Evolutionary conservation across 2,888 invertebrate genomes (phyloP).

Genomic region (Taenaris catops): DNA sequence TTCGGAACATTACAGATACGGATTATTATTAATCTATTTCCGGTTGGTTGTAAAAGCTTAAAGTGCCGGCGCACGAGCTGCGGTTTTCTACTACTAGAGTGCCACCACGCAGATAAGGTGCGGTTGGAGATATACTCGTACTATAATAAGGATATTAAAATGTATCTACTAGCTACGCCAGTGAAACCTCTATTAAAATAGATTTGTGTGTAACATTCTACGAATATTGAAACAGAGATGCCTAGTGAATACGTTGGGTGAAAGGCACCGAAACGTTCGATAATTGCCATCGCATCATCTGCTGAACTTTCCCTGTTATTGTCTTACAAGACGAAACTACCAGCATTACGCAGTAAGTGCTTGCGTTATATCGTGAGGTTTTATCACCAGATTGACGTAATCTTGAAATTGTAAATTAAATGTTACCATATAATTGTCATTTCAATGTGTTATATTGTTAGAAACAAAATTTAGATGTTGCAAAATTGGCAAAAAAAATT

Average conservation of each 20-base stretch:
- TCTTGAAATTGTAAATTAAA: too few species aligned
- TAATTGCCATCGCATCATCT: constrained; percentile 21
- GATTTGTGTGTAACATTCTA: constrained; percentile 10
- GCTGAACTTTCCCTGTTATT: constrained; percentile 21
- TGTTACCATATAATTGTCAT: too few species aligned
- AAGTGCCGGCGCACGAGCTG: constrained; percentile 36
- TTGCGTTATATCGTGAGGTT: too few species aligned
- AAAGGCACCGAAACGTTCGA: constrained; percentile 21
- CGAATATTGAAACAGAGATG: constrained; percentile 10
- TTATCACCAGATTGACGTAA: too few species aligned
- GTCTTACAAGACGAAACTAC: constrained; percentile 16
- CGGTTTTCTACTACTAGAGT: constrained; percentile 31
- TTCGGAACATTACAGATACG: too few species aligned
- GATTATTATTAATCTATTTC: constrained; percentile 29
- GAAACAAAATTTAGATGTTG: too few species aligned
- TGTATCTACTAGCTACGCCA: not conserved
- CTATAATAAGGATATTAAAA: constrained; percentile 27
- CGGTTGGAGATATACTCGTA: constrained; percentile 30
- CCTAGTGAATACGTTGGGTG: constrained; percentile 15
- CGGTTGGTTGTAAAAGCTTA: constrained; percentile 29
- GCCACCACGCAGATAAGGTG: constrained; percentile 40
- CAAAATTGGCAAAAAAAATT: too few species aligned
- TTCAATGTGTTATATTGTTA: too few species aligned
- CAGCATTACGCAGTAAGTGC: too few species aligned
- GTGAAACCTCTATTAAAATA: constrained; percentile 5